phyloP scores from a whole-genome alignment of 2,888 invertebrate species.

The Tachina grossa region DNA sequence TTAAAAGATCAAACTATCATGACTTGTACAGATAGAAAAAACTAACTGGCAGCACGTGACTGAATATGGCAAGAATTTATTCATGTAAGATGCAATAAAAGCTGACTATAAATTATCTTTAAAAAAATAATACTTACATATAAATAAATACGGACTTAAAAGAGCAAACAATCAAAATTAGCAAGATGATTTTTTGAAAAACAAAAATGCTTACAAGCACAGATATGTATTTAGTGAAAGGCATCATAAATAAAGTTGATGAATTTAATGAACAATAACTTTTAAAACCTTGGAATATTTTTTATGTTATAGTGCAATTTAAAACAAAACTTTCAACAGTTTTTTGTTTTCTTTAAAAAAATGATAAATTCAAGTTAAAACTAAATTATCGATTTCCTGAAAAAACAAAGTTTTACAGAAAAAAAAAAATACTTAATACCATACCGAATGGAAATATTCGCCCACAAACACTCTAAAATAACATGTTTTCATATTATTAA shows the following conservation, averaged over 20 bases:
- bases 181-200: background rate
- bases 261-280: slow-evolving; percentile 4
- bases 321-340: slow-evolving; percentile 23
- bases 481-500: slow-evolving; percentile 41
- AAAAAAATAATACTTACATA: background rate
- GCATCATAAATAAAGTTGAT: slow-evolving; percentile 24
- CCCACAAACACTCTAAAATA: slow-evolving; percentile 38
- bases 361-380: background rate
- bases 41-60: slow-evolving; percentile 66
- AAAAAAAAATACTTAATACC: slow-evolving; percentile 8
- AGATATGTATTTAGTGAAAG: slow-evolving; percentile 41
- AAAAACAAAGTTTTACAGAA: slow-evolving; percentile 1
- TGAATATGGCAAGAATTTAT: slow-evolving; percentile 56
- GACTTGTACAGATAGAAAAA: slow-evolving; percentile 37
- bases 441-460: background rate
- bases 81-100: slow-evolving; percentile 23
- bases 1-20: slow-evolving; percentile 55
- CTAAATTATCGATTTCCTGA: slow-evolving; percentile 44
- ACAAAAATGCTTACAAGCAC: background rate
- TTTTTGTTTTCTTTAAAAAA: background rate
- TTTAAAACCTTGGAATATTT: slow-evolving; percentile 45
- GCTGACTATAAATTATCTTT: slow-evolving; percentile 12
- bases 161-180: slow-evolving; percentile 22
- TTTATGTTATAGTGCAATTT: background rate
- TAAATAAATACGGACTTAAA: background rate